Evolutionary conservation across 2,797 vertebrate genomes (phyloP), one percentile per base, ranked within the genome.

Genomic region (Anniella stebbinsi): DNA sequence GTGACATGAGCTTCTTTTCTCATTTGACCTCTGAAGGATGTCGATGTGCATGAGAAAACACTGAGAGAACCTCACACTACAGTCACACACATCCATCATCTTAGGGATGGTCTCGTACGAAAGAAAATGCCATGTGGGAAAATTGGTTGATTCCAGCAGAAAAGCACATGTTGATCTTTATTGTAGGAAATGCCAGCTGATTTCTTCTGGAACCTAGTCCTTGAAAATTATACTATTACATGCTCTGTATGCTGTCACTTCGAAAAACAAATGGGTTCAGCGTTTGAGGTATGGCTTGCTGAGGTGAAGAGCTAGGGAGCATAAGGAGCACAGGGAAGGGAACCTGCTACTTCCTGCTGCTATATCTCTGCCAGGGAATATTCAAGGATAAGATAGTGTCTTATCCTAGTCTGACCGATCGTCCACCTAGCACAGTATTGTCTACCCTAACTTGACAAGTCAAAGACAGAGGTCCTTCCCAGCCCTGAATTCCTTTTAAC

Each of bases 61-160:
- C 0, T 10, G 66, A 78, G 51, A 91, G 8, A 73, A 21, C 21
- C 92, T 91, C 89, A 91, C 48, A 48, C 89, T 17, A 70, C 10
- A 87, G 48, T 89, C 70, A 91, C 54, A 57, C 21, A 15, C 90
- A 92, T 88, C 45, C 66, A 57, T 90, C 75, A 89, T 57, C 4
- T 76, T 80, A 89, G 30, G 88, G 92, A 91, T 13, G n/a, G 90
- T 89, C 11, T 80, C 51, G 73, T 57, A 85, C 33, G 25, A 73
- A 7, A 80, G 60, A 76, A 90, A 83, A 77, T 41, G 38, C 25
- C 25, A 83, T 23, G 12, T 48, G 23, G 36, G 45, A 84, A 70
- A 67, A 76, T 11, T 25, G 80, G 28, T 28, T 21, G 45, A 77
- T 84, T 83, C 63, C 63, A 41, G 51, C 38, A 77, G 36, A 57